Conservation (phyloP, 2,797 vertebrate species). For the Coreius guichenoti region DNA sequence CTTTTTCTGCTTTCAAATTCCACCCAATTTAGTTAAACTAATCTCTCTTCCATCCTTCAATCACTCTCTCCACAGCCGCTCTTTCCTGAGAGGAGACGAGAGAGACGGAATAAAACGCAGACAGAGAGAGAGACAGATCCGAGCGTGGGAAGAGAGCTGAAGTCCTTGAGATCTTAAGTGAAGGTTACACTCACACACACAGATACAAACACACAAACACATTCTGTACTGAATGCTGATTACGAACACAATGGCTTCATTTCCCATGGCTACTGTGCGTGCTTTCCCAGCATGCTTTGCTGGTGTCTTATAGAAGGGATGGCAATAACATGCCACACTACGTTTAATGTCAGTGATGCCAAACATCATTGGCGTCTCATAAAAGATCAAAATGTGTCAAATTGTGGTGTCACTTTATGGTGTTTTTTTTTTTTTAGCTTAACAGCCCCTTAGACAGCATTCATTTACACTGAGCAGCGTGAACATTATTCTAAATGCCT, state of each 20-base stretch:
- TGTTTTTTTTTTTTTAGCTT: background rate
- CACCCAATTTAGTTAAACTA: conserved; percentile 28
- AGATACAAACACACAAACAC: conserved; percentile 6
- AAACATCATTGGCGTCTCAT: background rate
- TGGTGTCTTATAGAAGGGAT: background rate
- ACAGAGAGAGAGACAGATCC: background rate
- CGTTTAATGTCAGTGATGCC: background rate
- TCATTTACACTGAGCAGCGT: background rate
- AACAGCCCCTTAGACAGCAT: background rate
- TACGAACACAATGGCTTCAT: conserved; percentile 13
- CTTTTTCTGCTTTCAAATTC: conserved; percentile 32
- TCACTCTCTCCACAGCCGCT: conserved; percentile 26
- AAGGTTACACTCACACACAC: conserved; percentile 35
- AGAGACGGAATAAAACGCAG: background rate
- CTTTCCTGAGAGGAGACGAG: conserved; percentile 1
- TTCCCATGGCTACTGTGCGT: background rate
- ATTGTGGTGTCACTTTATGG: background rate
- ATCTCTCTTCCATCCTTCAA: conserved; percentile 32
- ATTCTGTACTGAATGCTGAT: conserved; percentile 13
- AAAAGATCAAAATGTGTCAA: background rate
- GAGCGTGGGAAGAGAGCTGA: conserved; percentile 7
- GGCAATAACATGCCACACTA: background rate
- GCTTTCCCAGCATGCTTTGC: background rate
- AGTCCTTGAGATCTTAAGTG: conserved; percentile 25
- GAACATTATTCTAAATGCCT: background rate